phyloP scores from a whole-genome alignment of 2,113 vertebrate genomes.

The Riparia riparia region DNA sequence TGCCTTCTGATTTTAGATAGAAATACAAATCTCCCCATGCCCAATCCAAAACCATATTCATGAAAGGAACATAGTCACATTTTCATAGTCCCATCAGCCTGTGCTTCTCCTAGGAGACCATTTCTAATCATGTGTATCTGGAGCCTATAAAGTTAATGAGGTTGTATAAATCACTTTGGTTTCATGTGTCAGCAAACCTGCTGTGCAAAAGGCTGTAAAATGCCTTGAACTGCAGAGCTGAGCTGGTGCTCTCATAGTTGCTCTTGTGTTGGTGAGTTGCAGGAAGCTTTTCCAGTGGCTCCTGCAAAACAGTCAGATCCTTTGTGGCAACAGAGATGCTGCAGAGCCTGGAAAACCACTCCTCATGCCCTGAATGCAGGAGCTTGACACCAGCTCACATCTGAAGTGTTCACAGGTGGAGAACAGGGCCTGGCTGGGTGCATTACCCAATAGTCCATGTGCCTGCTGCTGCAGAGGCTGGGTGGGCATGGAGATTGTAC shows the following conservation, averaged over 20 bases:
- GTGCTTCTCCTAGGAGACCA: not conserved
- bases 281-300: not conserved
- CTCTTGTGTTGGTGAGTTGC: not conserved
- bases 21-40: not conserved
- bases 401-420: not conserved
- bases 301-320: not conserved
- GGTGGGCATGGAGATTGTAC: not conserved
- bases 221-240: not conserved
- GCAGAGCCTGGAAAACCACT: not conserved
- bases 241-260: not conserved
- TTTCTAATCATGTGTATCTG: not conserved
- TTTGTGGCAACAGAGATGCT: not conserved
- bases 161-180: not conserved
- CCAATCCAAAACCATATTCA: not conserved
- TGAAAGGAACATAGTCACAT: not conserved
- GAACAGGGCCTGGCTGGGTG: not conserved
- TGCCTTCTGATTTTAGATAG: not conserved
- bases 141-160: not conserved
- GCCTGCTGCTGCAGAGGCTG: not conserved
- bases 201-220: not conserved
- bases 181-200: not conserved
- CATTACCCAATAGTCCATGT: accelerated
- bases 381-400: not conserved
- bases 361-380: not conserved
- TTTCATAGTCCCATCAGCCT: not conserved